Conservation (phyloP, 1,140 invertebrate genomes). For the Vanessa tameamea region DNA sequence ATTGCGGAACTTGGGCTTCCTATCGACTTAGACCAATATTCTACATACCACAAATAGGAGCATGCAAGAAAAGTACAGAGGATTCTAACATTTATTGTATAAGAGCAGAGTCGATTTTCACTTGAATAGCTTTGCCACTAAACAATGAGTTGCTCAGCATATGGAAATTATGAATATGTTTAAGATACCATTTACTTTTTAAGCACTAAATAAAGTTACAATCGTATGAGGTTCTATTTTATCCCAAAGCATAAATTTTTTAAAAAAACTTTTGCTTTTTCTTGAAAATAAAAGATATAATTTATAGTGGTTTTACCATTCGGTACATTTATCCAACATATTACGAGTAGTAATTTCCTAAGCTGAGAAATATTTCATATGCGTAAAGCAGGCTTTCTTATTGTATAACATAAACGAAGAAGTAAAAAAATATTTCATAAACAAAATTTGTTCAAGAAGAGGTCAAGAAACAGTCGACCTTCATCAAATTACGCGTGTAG, state of each 20-base stretch:
- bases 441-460: not conserved
- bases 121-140: not conserved
- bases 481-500: conserved; percentile 21
- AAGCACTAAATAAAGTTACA: conserved; percentile 11
- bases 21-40: conserved; percentile 39
- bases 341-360: no score
- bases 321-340: no score
- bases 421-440: not conserved
- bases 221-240: conserved; percentile 1
- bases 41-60: conserved; percentile 25
- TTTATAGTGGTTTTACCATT: no score
- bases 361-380: not conserved
- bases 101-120: not conserved
- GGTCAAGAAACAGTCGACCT: conserved; percentile 14
- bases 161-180: conserved; percentile 25
- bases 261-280: no score
- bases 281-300: no score
- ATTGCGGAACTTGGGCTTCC: conserved; percentile 38
- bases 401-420: not conserved
- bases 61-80: conserved; percentile 5
- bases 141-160: conserved; percentile 1
- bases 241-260: not conserved
- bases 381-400: not conserved
- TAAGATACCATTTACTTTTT: conserved; percentile 15
- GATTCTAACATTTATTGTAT: not conserved